phyloP scores from a whole-genome alignment of 1,140 invertebrate species.

The Drosophila lacertosa region DNA sequence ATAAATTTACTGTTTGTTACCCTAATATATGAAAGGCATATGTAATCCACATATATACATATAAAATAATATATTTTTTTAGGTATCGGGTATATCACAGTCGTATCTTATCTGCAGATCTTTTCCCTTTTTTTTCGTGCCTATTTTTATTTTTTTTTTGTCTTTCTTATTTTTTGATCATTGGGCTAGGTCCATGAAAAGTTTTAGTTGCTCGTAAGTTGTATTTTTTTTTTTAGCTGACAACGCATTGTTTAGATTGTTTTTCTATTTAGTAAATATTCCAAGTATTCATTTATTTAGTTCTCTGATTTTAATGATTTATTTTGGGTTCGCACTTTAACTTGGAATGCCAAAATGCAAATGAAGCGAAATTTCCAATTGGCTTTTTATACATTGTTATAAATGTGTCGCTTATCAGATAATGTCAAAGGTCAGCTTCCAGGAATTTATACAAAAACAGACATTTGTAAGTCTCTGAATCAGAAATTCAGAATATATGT shows the following conservation, averaged over 20 bases:
- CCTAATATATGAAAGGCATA: too few relatives aligned
- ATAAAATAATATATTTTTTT: background rate
- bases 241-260: constrained; percentile 20
- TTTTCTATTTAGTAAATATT: background rate
- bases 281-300: background rate
- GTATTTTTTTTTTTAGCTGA: constrained; percentile 22
- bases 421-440: too few relatives aligned
- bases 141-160: constrained; percentile 12
- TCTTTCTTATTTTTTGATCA: constrained; percentile 4
- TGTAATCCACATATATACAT: constrained; percentile 3
- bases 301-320: background rate
- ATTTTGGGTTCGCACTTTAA: too few relatives aligned
- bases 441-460: too few relatives aligned
- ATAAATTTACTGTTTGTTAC: too few relatives aligned
- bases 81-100: constrained; percentile 7
- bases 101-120: background rate
- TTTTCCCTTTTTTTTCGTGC: constrained; percentile 8
- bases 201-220: constrained; percentile 19
- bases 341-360: too few relatives aligned
- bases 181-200: constrained; percentile 57
- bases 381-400: too few relatives aligned
- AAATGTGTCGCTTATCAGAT: too few relatives aligned
- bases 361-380: too few relatives aligned
- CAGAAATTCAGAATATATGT: too few relatives aligned
- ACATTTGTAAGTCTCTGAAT: too few relatives aligned